Evolutionary conservation across 2,113 vertebrate genomes (phyloP), one percentile per base, ranked within the genome.

Genomic region (Crotalus horridus): DNA sequence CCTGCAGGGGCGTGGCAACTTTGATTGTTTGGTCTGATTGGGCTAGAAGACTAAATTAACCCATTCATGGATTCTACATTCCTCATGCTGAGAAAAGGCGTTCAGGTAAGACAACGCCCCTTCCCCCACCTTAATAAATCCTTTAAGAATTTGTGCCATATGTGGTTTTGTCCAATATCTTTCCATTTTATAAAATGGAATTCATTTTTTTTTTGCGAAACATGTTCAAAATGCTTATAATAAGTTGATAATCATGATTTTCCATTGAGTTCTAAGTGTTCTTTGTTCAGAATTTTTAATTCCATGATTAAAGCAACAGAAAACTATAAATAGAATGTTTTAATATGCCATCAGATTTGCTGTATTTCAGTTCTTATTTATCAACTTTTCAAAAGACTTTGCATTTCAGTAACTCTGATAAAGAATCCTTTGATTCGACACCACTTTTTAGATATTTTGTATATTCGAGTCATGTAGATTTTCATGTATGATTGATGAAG

Each of bases 401-500:
- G 69, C 92, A 93, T 97, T 96, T 96, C 95, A 96, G 95, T 96
- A 96, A 97, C 94, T 96, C 92, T 94, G 96, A 95, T 89, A 94
- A 95, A 93, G 95, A 97, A 96, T 95, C 95, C 93, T 97, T 97
- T 96, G 95, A 95, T 95, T 96, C 96, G 95, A 95, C 95, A 96
- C 94, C 94, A 95, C 95, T 91, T 94, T 97, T 96, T 94, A 96
- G 96, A 96, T 90, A 89, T 53, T 94, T 94, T 87, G 33, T 94
- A 87, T 93, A 91, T 89, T 93, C 43, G 89, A 91, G 96, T 94
- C 94, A 96, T 94, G 95, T 95, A 96, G 95, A 86, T 96, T 96
- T 95, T 94, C 94, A 88, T 92, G 55, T 59, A 87, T 24, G 51
- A 92, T 2, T 55, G 0, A 5, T n/a, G 26, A 39, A 43, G 15